Conservation (phyloP, 2,797 vertebrate species). For the Syngnathus acus region DNA sequence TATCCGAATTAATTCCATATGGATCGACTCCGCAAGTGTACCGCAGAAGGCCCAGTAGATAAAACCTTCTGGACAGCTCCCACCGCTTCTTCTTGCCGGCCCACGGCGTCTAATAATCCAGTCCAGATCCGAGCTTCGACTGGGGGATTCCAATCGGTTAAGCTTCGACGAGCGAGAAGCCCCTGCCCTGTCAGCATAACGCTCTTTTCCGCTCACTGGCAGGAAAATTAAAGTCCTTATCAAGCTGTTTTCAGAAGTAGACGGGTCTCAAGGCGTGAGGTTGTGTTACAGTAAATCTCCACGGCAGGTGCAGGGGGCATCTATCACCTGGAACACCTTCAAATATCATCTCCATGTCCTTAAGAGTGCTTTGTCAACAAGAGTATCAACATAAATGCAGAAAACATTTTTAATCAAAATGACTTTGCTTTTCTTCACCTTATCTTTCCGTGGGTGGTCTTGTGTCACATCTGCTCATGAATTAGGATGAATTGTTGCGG, state of each 20-base stretch:
- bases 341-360: not conserved
- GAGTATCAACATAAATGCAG: not conserved
- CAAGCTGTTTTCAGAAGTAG: slow-evolving; percentile 19
- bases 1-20: not conserved
- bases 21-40: not conserved
- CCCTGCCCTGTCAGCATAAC: slow-evolving; percentile 16
- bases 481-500: not conserved
- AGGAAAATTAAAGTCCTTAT: slow-evolving; percentile 34
- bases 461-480: too few relatives aligned
- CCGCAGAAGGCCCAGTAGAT: slow-evolving; percentile 10
- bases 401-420: too few relatives aligned
- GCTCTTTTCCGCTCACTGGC: slow-evolving; percentile 30
- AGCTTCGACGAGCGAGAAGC: slow-evolving; percentile 48
- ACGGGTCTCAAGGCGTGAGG: slow-evolving; percentile 35
- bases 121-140: slow-evolving; percentile 37
- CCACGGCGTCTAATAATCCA: slow-evolving; percentile 35
- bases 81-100: slow-evolving; percentile 12
- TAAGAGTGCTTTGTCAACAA: slow-evolving; percentile 2
- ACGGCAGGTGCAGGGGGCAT: not conserved
- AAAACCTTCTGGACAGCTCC: slow-evolving; percentile 23
- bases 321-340: not conserved
- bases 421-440: too few relatives aligned
- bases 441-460: too few relatives aligned
- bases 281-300: slow-evolving; percentile 18
- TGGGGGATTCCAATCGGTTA: slow-evolving; percentile 43